A percentile compares a stretch with the other conserved stretches of the same genome.
These are phyloP conservation scores for Thecocarcelia acutangulata DNA, from an alignment of 2,888 invertebrate species.

Conservation along the genomic window DNA sequence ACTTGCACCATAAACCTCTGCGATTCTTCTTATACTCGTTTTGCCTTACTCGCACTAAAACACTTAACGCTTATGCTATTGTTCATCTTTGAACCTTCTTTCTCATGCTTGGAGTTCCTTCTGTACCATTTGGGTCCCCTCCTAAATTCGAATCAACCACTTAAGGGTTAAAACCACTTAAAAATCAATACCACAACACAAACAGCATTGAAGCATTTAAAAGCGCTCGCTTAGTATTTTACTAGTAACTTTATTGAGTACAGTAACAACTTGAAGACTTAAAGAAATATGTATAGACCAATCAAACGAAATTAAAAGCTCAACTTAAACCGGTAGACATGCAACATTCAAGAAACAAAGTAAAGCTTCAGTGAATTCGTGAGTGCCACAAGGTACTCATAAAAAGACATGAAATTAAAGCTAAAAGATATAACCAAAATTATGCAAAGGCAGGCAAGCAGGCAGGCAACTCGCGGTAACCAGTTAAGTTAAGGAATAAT, in stretches of 20 bases:
- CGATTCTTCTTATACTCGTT: no score
- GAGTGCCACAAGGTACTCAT: slow-evolving; percentile 42
- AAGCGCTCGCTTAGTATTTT: slow-evolving; percentile 35
- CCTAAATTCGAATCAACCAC: background rate
- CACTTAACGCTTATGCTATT: no score
- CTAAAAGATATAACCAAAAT: slow-evolving; percentile 39
- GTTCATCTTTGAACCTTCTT: no score
- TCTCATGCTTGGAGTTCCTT: background rate
- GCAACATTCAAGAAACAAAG: slow-evolving; percentile 50
- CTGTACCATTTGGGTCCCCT: background rate
- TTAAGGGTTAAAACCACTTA: slow-evolving; percentile 50
- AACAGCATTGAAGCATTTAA: slow-evolving; percentile 37
- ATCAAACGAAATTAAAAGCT: slow-evolving; percentile 43
- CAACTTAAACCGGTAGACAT: slow-evolving; percentile 64
- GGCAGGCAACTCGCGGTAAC: background rate
- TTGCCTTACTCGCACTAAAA: no score
- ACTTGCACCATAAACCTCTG: no score
- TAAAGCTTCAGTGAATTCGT: slow-evolving; percentile 60
- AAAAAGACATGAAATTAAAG: slow-evolving; percentile 4
- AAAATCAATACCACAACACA: background rate
- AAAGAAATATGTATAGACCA: slow-evolving; percentile 1
- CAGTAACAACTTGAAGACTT: slow-evolving; percentile 7
- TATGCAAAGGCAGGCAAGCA: slow-evolving; percentile 42
- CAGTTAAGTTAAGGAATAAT: slow-evolving; percentile 28
- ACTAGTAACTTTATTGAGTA: slow-evolving; percentile 30